These are phyloP conservation scores for Eucriotettix oculatus DNA, from an alignment of 2,888 invertebrate genomes.

Conservation along the genomic window DNA sequence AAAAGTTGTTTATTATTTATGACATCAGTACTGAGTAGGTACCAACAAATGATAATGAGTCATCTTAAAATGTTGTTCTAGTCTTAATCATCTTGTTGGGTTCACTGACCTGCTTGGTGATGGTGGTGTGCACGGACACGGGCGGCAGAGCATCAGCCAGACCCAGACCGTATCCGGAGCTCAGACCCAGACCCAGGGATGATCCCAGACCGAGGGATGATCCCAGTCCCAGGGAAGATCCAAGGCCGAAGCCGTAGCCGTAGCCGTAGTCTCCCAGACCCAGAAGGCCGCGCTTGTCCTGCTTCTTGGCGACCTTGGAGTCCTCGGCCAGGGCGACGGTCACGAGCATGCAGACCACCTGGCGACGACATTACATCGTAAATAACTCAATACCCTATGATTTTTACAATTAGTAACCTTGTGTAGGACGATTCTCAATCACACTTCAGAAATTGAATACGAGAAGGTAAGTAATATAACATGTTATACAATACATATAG, in stretches of 20 bases:
- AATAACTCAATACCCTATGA: not conserved
- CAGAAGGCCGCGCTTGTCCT: slow-evolving; percentile 54
- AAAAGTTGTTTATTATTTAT: too few relatives aligned
- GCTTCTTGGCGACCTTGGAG: slow-evolving; percentile 39
- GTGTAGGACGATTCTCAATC: too few relatives aligned
- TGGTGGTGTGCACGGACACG: slow-evolving; percentile 6
- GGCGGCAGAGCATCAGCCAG: not conserved
- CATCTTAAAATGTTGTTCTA: too few relatives aligned
- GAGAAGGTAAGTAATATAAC: too few relatives aligned
- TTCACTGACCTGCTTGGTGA: slow-evolving; percentile 4
- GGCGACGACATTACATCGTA: slow-evolving; percentile 17
- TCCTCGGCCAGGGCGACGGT: slow-evolving; percentile 31
- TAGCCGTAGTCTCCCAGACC: slow-evolving; percentile 9
- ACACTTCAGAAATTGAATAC: too few relatives aligned
- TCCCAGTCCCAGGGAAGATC: not conserved
- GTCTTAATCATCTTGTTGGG: too few relatives aligned
- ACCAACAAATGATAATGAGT: too few relatives aligned
- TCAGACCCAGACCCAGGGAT: not conserved
- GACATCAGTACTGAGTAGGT: too few relatives aligned
- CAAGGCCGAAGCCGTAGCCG: not conserved
- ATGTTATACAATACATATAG: too few relatives aligned
- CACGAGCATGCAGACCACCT: slow-evolving; percentile 17
- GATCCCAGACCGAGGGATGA: not conserved
- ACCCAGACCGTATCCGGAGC: not conserved
- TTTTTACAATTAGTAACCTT: too few relatives aligned